Conservation (phyloP, 2,113 vertebrate genomes). For the Crocuta crocuta region DNA sequence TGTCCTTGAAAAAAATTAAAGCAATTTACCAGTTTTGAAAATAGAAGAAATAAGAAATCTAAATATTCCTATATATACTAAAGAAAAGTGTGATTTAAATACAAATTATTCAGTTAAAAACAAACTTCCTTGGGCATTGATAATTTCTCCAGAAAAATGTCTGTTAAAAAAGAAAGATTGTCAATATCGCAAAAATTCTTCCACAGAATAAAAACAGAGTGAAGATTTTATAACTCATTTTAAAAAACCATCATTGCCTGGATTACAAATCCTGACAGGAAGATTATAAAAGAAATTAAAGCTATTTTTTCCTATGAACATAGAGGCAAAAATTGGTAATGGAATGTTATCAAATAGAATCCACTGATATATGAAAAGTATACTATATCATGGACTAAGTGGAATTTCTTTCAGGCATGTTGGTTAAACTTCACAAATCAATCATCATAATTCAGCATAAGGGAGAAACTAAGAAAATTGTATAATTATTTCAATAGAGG, state of each 20-base stretch:
- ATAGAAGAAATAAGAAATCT: not conserved
- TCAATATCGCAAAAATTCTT: not conserved
- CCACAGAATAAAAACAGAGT: not conserved
- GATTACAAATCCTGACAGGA: not conserved
- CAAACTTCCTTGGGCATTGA: not conserved
- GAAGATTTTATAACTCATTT: not conserved
- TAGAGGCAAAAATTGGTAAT: not conserved
- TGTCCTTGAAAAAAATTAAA: not conserved
- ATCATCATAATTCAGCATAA: not conserved
- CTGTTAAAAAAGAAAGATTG: not conserved
- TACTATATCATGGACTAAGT: not conserved
- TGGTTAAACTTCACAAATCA: not conserved
- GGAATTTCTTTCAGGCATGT: not conserved
- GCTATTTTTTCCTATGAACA: not conserved
- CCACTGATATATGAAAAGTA: not conserved
- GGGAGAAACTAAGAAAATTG: not conserved
- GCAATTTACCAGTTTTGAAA: not conserved
- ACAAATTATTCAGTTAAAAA: constrained; percentile 26
- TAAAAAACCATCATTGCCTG: not conserved
- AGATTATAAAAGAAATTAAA: not conserved
- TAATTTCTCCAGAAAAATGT: not conserved
- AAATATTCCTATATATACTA: not conserved
- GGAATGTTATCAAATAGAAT: not conserved
- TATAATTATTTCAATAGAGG: not conserved
- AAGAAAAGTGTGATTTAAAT: not conserved